These are phyloP conservation scores for Nasalis larvatus DNA, from an alignment of 2,113 vertebrate genomes.

Conservation along the genomic window DNA sequence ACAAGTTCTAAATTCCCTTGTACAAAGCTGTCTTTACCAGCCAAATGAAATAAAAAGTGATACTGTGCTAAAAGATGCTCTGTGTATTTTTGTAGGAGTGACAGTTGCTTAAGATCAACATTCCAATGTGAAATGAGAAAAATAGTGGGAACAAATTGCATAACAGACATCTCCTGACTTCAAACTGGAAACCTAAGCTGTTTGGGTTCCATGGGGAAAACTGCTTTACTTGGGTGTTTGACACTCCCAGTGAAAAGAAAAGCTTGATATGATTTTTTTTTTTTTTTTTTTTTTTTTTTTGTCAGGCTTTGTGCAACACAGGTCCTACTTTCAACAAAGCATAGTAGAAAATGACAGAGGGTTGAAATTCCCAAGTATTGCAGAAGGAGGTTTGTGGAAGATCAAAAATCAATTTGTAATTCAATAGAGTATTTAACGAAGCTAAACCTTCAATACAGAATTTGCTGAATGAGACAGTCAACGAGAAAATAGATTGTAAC, in stretches of 20 bases:
- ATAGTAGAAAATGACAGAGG: background rate
- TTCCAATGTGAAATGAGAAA: constrained; percentile 65
- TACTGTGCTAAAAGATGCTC: constrained; percentile 36
- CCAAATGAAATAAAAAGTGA: constrained; percentile 30
- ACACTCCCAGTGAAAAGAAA: constrained; percentile 26
- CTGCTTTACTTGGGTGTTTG: constrained; percentile 8
- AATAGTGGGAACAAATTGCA: constrained; percentile 48
- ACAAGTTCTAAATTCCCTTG: constrained; percentile 58
- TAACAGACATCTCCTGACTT: constrained; percentile 19
- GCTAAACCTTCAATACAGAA: background rate
- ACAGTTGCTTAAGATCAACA: constrained; percentile 59
- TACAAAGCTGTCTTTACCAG: background rate
- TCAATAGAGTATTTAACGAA: background rate
- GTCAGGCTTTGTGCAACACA: background rate
- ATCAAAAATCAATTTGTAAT: background rate
- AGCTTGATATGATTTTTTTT: background rate
- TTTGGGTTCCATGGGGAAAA: background rate
- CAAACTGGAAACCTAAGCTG: constrained; percentile 52
- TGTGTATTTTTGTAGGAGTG: constrained; percentile 57
- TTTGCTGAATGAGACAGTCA: background rate
- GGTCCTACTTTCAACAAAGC: background rate
- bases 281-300: background rate
- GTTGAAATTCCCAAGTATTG: background rate
- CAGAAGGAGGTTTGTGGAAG: background rate
- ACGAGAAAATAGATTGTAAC: background rate